Evolutionary conservation across 1,140 invertebrate genomes (phyloP), one percentile per base, ranked within the genome.

Genomic region (Panulirus ornatus): DNA sequence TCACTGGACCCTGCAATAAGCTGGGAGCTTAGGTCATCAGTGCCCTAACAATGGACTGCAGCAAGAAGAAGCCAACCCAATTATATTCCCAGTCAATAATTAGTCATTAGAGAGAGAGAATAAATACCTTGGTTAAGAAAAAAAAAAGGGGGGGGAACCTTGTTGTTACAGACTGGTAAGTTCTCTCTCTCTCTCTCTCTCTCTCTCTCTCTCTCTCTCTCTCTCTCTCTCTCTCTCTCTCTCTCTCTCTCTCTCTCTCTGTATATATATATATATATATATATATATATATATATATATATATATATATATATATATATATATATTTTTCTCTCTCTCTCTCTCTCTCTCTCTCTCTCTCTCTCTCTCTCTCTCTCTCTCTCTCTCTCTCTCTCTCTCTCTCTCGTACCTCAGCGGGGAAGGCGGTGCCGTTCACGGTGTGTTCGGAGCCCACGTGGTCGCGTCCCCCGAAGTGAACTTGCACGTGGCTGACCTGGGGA

Each of bases 361-460:
- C 73, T 76, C 36, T 42, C 73, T 30, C 40, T 27, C 40, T 19
- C 75, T 40, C 71, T 75, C 71, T 75, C 71, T 75, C 71, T 75
- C 71, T 75, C 71, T 75, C 71, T 30, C 30, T 42, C 40, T 30
- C 16, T 42, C 19, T 44, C 30, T 30, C 38, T 78, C 40, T 44
- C 38, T 78, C 75, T 78, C 40, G 2, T 34, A 79, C 76, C 76
- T 79, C 76, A 19, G 76, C 76, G n/a, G 86, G 86, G 78, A 82
- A 88, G 27, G 86, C 86, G 3, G 86, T 88, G 63, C 86, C 86
- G 78, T 88, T 88, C 38, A 88, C 79, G 14, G 86, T 88, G 86
- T 88, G 86, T 82, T 88, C 86, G 30, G 86, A 88, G n/a, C 86
- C 86, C 22, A 70, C 38, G 40, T 88, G 86, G 47, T 88, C 76